Evolutionary conservation across 2,888 invertebrate genomes (phyloP).

Genomic region (Cryptocephalus primarius): DNA sequence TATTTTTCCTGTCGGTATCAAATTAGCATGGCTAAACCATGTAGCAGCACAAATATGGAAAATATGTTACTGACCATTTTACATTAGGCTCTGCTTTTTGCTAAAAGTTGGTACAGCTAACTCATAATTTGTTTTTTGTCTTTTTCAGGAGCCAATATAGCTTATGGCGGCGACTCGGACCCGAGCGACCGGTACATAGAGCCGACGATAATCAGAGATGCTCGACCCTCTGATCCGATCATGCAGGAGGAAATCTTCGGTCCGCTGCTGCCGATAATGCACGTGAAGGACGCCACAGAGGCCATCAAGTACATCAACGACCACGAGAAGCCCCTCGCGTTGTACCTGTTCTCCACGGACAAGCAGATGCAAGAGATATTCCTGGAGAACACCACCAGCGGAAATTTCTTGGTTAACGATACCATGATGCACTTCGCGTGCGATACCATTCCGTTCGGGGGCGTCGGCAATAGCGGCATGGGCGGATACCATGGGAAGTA

Average conservation of each 20-base stretch:
- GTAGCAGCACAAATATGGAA: too few relatives aligned
- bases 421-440: slow-evolving; percentile 75
- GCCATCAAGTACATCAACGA: slow-evolving; percentile 83
- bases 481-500: slow-evolving; percentile 87
- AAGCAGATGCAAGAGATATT: slow-evolving; percentile 48
- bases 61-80: too few relatives aligned
- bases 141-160: slow-evolving; percentile 47
- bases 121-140: not conserved
- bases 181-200: slow-evolving; percentile 69
- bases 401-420: slow-evolving; percentile 76
- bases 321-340: slow-evolving; percentile 79
- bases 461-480: slow-evolving; percentile 89
- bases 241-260: slow-evolving; percentile 96
- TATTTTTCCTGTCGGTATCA: too few relatives aligned
- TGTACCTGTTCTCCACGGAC: slow-evolving; percentile 73
- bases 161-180: slow-evolving; percentile 68
- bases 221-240: slow-evolving; percentile 59
- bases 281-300: slow-evolving; percentile 71
- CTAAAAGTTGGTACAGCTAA: too few relatives aligned
- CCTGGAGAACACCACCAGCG: slow-evolving; percentile 62
- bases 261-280: slow-evolving; percentile 83
- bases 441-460: slow-evolving; percentile 89
- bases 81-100: too few relatives aligned
- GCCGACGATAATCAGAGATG: slow-evolving; percentile 73
- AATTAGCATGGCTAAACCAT: too few relatives aligned